Base-by-base conservation (phyloP, 2,888 invertebrate genomes). In the Cephus nigrinus region DNA sequence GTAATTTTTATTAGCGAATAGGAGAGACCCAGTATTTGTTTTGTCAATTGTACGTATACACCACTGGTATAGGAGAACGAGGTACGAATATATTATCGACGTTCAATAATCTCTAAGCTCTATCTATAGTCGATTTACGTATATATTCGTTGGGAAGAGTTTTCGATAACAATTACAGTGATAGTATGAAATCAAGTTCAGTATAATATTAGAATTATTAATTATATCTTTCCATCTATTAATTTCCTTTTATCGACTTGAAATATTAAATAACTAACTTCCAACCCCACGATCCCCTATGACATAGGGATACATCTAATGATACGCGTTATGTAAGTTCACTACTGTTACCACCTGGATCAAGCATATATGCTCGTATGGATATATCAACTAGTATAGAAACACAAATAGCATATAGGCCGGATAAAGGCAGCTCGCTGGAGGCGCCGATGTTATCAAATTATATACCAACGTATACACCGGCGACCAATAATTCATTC, bases 401-500 rank as follows among this genome's bases (percentile, higher is more conserved):
- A 74, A 79, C 76, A 75, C 78, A 76, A 71, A 76, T 75, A 82
- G 78, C 83, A 72, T 78, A 68, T 78, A 68, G 80, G 81, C 77
- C 69, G 74, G 75, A 78, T 80, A 76, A 80, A 81, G 80, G 83
- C 79, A 78, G 80, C 81, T 76, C 81, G 85, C 86, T 80, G 76
- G 83, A 83, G 84, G 86, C 85, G 80, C 80, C 83, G 85, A 85
- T 86, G 84, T 85, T 86, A 89, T 89, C 87, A 86, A 89, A 89
- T 89, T 88, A 88, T 87, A 84, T 84, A 83, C 84, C 83, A 83
- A 84, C 83, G 84, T 83, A 87, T 84, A 86, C 87, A 85, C 87
- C 86, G 84, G 82, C 84, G 85, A 83, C 85, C 87, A 86, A 89
- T 90, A 89, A 90, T 88, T 90, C 89, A 88, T 87, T 86, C 83